Evolutionary conservation across 2,888 invertebrate species (phyloP).

Genomic region (Dyspetes luteomarginatus): DNA sequence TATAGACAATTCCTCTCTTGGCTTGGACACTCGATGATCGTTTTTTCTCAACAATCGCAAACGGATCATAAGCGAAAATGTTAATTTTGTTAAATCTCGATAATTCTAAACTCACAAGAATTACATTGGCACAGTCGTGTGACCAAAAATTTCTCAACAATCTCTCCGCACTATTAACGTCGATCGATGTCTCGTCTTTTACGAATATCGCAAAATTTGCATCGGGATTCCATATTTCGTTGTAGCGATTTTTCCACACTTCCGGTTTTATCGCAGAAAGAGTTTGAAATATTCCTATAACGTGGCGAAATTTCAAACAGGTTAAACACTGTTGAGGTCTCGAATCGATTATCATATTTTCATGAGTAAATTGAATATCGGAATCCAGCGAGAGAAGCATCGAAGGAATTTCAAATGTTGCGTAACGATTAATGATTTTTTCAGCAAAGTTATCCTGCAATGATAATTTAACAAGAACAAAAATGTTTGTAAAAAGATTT

Average conservation of each 20-base stretch:
- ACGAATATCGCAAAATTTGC: slow-evolving; percentile 50
- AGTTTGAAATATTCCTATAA: slow-evolving; percentile 43
- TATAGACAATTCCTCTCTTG: neutral
- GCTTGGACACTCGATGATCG: neutral
- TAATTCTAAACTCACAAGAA: slow-evolving; percentile 16
- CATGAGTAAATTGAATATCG: neutral
- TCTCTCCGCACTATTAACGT: neutral
- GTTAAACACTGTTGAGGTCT: neutral
- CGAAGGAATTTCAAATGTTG: neutral
- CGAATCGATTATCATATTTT: neutral
- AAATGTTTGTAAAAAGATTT: neutral
- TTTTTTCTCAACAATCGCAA: slow-evolving; percentile 9
- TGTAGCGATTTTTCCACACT: slow-evolving; percentile 32
- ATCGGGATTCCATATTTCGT: slow-evolving; percentile 45
- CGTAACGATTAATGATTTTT: neutral
- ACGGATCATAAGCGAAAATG: slow-evolving; percentile 60
- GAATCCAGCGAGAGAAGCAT: neutral
- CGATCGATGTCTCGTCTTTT: slow-evolving; percentile 1
- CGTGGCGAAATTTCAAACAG: slow-evolving; percentile 30
- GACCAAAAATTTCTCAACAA: slow-evolving; percentile 56
- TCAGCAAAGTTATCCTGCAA: neutral
- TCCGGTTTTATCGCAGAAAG: slow-evolving; percentile 6
- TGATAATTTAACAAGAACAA: neutral
- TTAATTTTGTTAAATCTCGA: neutral
- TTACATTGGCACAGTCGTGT: slow-evolving; percentile 52